These are phyloP conservation scores for Trichogramma evanescens DNA, from an alignment of 2,888 invertebrate species.

Conservation along the genomic window DNA sequence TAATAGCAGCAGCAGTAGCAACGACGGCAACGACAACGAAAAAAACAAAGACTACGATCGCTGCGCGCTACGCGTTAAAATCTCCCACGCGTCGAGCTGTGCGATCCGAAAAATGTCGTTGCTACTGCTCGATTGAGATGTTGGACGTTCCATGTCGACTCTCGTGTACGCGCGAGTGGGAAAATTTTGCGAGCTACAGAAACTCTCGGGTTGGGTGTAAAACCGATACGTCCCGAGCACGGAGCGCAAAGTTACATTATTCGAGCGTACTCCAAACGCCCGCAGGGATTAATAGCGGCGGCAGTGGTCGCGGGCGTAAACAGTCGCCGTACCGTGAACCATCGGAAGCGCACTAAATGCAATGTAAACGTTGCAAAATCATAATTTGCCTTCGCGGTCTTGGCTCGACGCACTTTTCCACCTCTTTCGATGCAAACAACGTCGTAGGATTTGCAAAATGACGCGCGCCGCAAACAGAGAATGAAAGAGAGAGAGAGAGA, in stretches of 20 bases:
- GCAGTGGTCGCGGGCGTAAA: too few species aligned
- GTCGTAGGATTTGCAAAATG: conserved; percentile 1
- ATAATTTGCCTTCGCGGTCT: conserved; percentile 28
- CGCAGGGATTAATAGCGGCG: too few species aligned
- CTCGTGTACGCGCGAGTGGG: too few species aligned
- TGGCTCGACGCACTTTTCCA: not conserved
- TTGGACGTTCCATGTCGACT: too few species aligned
- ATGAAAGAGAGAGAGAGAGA: too few species aligned
- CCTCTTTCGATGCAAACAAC: not conserved
- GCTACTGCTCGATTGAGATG: too few species aligned
- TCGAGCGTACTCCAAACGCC: too few species aligned
- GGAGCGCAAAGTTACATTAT: too few species aligned
- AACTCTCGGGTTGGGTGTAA: too few species aligned
- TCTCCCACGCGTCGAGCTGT: not conserved
- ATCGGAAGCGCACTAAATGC: conserved; percentile 28
- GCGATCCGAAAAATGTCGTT: too few species aligned
- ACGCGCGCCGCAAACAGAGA: not conserved
- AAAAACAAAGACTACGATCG: not conserved
- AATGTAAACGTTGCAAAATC: conserved; percentile 31
- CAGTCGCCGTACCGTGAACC: not conserved
- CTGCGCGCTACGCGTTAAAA: not conserved
- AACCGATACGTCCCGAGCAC: too few species aligned
- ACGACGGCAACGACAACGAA: conserved; percentile 7
- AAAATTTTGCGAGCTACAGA: too few species aligned
- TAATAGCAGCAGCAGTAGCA: not conserved